phyloP scores from a whole-genome alignment of 2,888 invertebrate species.

The Drosophila anomelani region DNA sequence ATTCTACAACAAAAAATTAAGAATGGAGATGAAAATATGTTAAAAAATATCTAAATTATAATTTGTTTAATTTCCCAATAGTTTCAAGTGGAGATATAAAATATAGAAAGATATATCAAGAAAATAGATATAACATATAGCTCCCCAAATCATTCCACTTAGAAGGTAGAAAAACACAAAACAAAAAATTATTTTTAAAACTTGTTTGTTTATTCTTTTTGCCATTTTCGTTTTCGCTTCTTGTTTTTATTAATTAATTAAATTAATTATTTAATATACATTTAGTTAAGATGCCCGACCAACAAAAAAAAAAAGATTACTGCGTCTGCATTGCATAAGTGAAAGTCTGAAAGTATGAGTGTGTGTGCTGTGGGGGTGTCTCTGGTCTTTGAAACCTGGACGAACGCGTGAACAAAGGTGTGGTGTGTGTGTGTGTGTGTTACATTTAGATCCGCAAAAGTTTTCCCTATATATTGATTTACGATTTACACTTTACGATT shows the following conservation, averaged over 20 bases:
- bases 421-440: background rate
- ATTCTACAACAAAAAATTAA: too few relatives aligned
- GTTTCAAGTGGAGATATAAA: too few relatives aligned
- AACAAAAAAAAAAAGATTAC: conserved; percentile 22
- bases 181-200: conserved; percentile 24
- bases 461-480: conserved; percentile 20
- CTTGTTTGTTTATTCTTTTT: conserved; percentile 27
- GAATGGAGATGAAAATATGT: too few relatives aligned
- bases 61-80: too few relatives aligned
- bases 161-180: background rate
- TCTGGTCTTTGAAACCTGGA: conserved; percentile 26
- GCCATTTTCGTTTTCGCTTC: conserved; percentile 22
- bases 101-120: background rate
- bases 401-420: background rate
- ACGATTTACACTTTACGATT: conserved; percentile 24
- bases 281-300: conserved; percentile 64
- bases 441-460: conserved; percentile 22
- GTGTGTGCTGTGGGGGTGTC: conserved; percentile 16
- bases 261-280: conserved; percentile 72
- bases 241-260: conserved; percentile 48
- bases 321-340: conserved; percentile 28
- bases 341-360: conserved; percentile 16
- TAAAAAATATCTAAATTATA: too few relatives aligned
- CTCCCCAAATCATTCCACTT: background rate
- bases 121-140: background rate